Percentiles rank a stretch among this genome's conserved stretches.
Conservation (phyloP, 1,140 invertebrate species). For the Drosophila bocqueti region DNA sequence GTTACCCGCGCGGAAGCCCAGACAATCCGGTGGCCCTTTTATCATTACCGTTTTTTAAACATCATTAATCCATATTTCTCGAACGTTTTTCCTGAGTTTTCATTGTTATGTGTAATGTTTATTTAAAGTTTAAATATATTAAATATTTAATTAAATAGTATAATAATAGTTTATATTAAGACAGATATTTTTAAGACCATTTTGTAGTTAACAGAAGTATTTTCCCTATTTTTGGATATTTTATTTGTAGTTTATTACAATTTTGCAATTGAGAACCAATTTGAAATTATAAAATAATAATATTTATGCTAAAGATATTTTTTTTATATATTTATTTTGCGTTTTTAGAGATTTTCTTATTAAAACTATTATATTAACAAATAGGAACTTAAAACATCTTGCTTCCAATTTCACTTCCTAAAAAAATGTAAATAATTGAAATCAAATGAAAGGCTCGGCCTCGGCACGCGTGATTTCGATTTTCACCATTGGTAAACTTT, state of each 20-base stretch:
- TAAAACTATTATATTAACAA: neutral
- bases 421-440: conserved; percentile 21
- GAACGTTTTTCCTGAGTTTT: conserved; percentile 7
- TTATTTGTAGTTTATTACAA: too few relatives aligned
- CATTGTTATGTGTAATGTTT: neutral
- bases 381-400: neutral
- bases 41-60: conserved; percentile 22
- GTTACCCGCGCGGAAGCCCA: conserved; percentile 44
- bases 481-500: conserved; percentile 36
- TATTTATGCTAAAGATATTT: too few relatives aligned
- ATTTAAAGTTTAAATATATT: neutral
- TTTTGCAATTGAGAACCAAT: too few relatives aligned
- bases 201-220: too few relatives aligned
- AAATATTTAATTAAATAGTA: too few relatives aligned
- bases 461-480: conserved; percentile 48
- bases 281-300: too few relatives aligned
- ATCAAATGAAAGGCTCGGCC: conserved; percentile 30
- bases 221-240: too few relatives aligned
- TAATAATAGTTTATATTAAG: neutral
- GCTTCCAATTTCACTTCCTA: neutral
- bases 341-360: neutral
- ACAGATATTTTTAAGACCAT: neutral
- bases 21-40: conserved; percentile 30
- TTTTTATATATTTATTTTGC: too few relatives aligned
- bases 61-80: neutral